A percentile compares a stretch with the other conserved stretches of the same genome.
Evolutionary conservation across 2,797 vertebrate genomes (phyloP).

Genomic region (Scyliorhinus canicula): DNA sequence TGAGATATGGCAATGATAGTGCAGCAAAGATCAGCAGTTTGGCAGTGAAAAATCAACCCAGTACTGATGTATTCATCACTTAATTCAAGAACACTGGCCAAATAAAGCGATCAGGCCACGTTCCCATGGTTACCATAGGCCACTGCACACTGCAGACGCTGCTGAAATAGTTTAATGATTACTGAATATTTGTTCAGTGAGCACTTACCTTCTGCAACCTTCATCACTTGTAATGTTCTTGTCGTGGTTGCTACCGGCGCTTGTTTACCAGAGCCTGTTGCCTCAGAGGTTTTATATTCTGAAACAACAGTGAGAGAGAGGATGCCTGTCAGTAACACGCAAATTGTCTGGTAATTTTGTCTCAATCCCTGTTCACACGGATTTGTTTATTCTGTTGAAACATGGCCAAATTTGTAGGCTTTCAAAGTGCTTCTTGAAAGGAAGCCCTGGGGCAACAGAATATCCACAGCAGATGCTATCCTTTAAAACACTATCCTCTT

Average conservation of each 20-base stretch:
- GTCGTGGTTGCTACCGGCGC: neutral
- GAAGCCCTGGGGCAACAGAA: neutral
- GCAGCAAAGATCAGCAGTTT: too few relatives aligned
- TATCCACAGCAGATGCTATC: neutral
- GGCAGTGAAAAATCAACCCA: neutral
- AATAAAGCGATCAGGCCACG: neutral
- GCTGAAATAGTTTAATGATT: neutral
- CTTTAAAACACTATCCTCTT: neutral
- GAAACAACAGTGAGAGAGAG: neutral
- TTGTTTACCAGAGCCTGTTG: neutral
- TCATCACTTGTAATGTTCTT: neutral
- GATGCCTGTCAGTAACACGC: neutral
- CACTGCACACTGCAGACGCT: neutral
- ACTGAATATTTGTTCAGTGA: neutral
- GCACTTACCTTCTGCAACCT: neutral
- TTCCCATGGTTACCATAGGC: neutral
- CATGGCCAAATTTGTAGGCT: neutral
- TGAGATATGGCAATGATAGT: neutral
- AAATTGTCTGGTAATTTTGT: neutral
- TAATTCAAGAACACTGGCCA: neutral
- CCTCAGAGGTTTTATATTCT: neutral
- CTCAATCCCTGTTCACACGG: neutral
- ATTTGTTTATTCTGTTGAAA: conserved; percentile 18
- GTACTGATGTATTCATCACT: neutral
- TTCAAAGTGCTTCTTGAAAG: neutral